Evolutionary conservation across 2,113 vertebrate species (phyloP), one percentile per base, ranked within the genome.

Genomic region (Protobothrops mucrosquamatus): DNA sequence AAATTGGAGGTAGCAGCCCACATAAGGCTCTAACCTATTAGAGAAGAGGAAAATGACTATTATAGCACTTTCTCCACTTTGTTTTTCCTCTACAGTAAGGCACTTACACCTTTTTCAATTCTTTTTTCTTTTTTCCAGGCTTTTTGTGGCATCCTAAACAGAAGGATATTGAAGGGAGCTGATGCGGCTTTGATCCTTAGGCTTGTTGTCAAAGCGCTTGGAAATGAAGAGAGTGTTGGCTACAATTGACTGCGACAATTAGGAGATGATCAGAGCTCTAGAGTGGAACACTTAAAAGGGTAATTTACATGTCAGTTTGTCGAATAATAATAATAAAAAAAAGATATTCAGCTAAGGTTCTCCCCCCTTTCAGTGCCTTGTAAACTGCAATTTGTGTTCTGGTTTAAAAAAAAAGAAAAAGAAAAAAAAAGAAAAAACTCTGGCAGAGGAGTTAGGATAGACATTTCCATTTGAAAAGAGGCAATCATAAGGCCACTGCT

Each of bases 191-290:
- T 99, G 98, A 99, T 98, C 98, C 98, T 97, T 97, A 96, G 96
- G 98, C 98, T 98, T 99, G 98, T 99, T 99, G 99, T 99, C 98
- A 98, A 98, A 99, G 98, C 98, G 97, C 98, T 98, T 97, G 95
- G 98, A 98, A 98, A 98, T 99, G 98, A 99, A 99, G 99, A 98
- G 98, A 99, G 98, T 99, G 98, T 99, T 99, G 98, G 98, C 98
- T 98, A 99, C 98, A 99, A 99, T 99, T 99, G 99, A 99, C 99
- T 99, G 98, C 98, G 98, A 99, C 99, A 99, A 99, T 99, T 99
- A 99, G 98, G 98, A 98, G 98, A 98, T 98, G 98, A 99, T 99
- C 99, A 98, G 98, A 98, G 98, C 97, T 97, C 97, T 98, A 97
- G 98, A 99, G 98, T 98, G 98, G 98, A 98, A 98, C 98, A 99